Evolutionary conservation across 2,888 invertebrate species (phyloP).

Genomic region (Lacanobia wlatinum): DNA sequence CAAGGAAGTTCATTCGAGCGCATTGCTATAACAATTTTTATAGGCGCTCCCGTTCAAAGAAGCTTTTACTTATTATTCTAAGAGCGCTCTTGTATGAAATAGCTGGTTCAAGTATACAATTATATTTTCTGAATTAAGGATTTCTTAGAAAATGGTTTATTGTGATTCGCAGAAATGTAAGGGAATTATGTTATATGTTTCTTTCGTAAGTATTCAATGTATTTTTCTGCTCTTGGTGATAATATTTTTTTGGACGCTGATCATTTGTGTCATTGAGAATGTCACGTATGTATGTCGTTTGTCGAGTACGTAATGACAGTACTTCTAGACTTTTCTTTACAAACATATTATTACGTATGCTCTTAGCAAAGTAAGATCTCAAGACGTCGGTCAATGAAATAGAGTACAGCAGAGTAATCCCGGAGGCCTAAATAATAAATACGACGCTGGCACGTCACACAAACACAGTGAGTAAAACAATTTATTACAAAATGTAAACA

Average conservation of each 20-base stretch:
- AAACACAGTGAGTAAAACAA: slow-evolving; percentile 88
- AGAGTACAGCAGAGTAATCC: slow-evolving; percentile 56
- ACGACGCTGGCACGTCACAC: slow-evolving; percentile 73
- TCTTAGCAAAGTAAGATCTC: slow-evolving; percentile 29
- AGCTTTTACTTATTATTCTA: slow-evolving; percentile 62
- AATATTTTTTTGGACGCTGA: background rate
- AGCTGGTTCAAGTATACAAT: slow-evolving; percentile 49
- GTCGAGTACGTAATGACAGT: background rate
- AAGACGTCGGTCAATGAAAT: slow-evolving; percentile 64
- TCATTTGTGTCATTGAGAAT: background rate
- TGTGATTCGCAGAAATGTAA: slow-evolving; percentile 15
- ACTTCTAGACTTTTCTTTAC: background rate
- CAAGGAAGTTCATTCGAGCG: slow-evolving; percentile 60
- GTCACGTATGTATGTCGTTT: background rate
- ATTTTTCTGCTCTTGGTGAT: background rate
- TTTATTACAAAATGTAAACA: slow-evolving; percentile 91
- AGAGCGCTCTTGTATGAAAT: slow-evolving; percentile 60
- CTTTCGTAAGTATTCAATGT: background rate
- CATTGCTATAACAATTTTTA: slow-evolving; percentile 68
- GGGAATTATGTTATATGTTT: background rate
- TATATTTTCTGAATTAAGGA: slow-evolving; percentile 36
- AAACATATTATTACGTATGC: slow-evolving; percentile 23
- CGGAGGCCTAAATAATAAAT: slow-evolving; percentile 78
- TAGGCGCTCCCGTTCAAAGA: slow-evolving; percentile 61
- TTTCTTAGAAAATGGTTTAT: slow-evolving; percentile 33